Conservation (phyloP, 2,797 vertebrate genomes). For the Thalassophryne amazonica region DNA sequence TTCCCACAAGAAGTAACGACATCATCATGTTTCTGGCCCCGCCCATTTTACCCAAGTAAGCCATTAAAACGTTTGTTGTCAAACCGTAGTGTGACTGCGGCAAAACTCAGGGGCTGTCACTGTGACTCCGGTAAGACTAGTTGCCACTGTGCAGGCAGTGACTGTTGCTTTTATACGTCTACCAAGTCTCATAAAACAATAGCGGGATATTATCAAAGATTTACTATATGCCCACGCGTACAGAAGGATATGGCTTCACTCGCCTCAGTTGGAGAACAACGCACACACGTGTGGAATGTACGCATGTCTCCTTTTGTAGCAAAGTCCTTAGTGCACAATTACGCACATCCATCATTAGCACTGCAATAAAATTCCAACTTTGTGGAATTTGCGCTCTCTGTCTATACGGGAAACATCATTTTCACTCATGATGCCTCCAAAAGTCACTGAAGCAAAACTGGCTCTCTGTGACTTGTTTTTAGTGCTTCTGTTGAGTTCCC, state of each 20-base stretch:
- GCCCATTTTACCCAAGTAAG: too few relatives aligned
- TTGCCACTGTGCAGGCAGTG: too few relatives aligned
- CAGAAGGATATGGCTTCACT: not conserved
- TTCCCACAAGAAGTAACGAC: too few relatives aligned
- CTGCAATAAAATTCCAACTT: conserved; percentile 44
- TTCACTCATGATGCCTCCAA: conserved; percentile 13
- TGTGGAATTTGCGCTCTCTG: conserved; percentile 35
- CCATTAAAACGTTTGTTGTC: too few relatives aligned
- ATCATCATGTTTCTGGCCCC: too few relatives aligned
- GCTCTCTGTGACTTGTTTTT: conserved; percentile 19
- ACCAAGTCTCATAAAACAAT: too few relatives aligned
- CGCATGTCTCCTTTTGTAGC: conserved; percentile 26
- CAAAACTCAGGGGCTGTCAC: too few relatives aligned
- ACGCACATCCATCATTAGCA: conserved; percentile 37
- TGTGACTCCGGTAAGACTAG: too few relatives aligned
- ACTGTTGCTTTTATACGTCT: too few relatives aligned
- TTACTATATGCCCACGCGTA: too few relatives aligned
- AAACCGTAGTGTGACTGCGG: too few relatives aligned
- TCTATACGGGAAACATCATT: conserved; percentile 43
- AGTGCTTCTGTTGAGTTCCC: conserved; percentile 25
- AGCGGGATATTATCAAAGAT: too few relatives aligned
- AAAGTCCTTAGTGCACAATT: conserved; percentile 16
- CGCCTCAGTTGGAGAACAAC: conserved; percentile 3
- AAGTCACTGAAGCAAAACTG: conserved; percentile 4
- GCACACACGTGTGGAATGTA: not conserved